Evolutionary conservation across 2,113 vertebrate genomes (phyloP), one percentile per base, ranked within the genome.

Genomic region (Nothocercus julius): DNA sequence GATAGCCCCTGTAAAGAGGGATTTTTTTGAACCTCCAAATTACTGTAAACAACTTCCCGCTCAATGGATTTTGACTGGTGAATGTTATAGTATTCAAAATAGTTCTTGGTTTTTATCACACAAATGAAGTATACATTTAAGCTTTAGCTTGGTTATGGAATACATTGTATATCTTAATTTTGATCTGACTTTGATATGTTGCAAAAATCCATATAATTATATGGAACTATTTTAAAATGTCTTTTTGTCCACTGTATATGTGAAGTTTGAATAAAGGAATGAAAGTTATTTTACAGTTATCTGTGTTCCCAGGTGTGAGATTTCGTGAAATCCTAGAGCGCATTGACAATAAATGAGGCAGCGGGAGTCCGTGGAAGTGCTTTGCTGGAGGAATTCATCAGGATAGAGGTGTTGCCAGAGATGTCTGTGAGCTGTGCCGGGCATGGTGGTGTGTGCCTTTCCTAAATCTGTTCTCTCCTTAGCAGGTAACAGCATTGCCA

Each of bases 181-280:
- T 97, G 94, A 93, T 96, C 83, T 87, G 96, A 92, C 91, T 97
- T 97, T 97, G 94, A 73, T 97, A 95, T 92, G 83, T 97, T 96
- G 67, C 85, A 82, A 90, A 97, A 96, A 89, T 97, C 93, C 89
- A 90, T 97, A 84, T 85, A 47, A 69, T 93, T 93, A 93, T 96
- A 93, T 95, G 95, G 96, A 89, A 93, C 92, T 96, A 96, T 97
- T 97, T 97, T 96, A 91, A 97, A 96, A 87, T 89, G 95, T 96
- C 90, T 93, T 96, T 89, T 94, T 97, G 95, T 97, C 87, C 95
- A 95, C 92, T 97, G 89, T 97, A 93, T 89, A 91, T 96, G 96
- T 97, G 93, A 96, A 96, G 93, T 97, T 94, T 96, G 90, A 96
- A 96, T 97, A 97, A 96, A 94, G 91, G 87, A 94, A 92, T 95